Conservation (phyloP, 2,113 vertebrate species). For the Dipodomys stephensi region DNA sequence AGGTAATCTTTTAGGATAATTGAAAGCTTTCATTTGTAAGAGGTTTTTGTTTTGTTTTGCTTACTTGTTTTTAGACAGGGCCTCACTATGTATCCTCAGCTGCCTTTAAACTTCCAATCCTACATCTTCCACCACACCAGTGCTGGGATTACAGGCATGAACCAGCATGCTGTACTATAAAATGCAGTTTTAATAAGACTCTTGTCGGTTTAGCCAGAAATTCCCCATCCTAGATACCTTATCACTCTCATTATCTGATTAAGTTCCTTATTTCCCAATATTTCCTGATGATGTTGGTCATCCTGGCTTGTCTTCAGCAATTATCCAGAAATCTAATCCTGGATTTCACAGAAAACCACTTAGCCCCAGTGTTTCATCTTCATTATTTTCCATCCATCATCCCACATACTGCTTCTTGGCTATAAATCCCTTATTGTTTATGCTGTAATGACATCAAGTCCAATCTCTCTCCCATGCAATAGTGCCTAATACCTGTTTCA, state of each 20-base stretch:
- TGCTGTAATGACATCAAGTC: neutral
- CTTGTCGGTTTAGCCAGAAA: neutral
- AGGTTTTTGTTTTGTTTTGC: too few species aligned
- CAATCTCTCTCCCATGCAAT: neutral
- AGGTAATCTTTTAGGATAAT: too few species aligned
- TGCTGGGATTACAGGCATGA: too few species aligned
- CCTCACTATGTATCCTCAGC: too few species aligned
- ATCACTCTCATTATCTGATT: neutral
- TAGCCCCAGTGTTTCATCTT: neutral
- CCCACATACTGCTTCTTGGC: neutral
- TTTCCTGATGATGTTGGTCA: neutral
- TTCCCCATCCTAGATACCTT: neutral
- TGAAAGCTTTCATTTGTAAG: too few species aligned
- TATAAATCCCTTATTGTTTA: neutral
- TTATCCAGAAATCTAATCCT: too few species aligned
- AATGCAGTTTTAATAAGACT: neutral
- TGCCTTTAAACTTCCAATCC: too few species aligned
- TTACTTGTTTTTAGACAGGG: too few species aligned
- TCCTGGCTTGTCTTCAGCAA: neutral
- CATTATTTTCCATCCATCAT: neutral
- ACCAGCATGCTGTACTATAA: too few species aligned
- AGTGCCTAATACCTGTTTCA: neutral
- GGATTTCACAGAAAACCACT: neutral
- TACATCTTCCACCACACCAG: too few species aligned
- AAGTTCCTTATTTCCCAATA: neutral